Conservation (phyloP, 2,888 invertebrate species). For the Eupithecia abbreviata region DNA sequence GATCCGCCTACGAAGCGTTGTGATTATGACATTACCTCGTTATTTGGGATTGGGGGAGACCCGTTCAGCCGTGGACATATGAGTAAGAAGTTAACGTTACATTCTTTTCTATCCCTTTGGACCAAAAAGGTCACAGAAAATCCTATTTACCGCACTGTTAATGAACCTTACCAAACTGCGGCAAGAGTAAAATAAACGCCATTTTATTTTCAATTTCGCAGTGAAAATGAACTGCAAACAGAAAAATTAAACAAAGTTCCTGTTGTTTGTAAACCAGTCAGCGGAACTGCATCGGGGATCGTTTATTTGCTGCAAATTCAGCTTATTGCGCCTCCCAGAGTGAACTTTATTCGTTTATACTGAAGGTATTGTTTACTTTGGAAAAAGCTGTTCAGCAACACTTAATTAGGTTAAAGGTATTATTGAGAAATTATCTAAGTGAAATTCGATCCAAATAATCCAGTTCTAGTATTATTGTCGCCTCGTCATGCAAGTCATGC, state of each 20-base stretch:
- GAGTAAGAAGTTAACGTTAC: too few relatives aligned
- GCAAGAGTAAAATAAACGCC: neutral
- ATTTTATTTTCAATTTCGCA: neutral
- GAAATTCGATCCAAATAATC: too few relatives aligned
- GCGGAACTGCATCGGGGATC: constrained; percentile 25
- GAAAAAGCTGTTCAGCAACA: neutral
- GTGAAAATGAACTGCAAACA: constrained; percentile 21
- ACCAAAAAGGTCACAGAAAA: neutral
- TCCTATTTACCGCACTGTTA: neutral
- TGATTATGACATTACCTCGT: too few relatives aligned
- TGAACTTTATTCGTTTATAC: constrained; percentile 17
- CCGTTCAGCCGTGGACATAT: too few relatives aligned
- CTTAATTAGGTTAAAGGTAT: neutral
- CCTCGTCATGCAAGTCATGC: too few relatives aligned
- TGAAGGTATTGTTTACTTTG: neutral
- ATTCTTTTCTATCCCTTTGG: too few relatives aligned
- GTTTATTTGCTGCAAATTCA: constrained; percentile 27
- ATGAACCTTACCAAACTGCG: neutral
- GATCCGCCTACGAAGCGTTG: too few relatives aligned
- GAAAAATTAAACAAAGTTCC: constrained; percentile 26
- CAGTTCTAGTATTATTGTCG: too few relatives aligned
- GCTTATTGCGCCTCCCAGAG: constrained; percentile 27
- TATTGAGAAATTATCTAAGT: too few relatives aligned
- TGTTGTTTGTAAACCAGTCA: constrained; percentile 20
- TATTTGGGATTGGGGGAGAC: too few relatives aligned